These are phyloP conservation scores for Pantherophis vulpinus DNA, from an alignment of 2,797 vertebrate species.

Conservation along the genomic window DNA sequence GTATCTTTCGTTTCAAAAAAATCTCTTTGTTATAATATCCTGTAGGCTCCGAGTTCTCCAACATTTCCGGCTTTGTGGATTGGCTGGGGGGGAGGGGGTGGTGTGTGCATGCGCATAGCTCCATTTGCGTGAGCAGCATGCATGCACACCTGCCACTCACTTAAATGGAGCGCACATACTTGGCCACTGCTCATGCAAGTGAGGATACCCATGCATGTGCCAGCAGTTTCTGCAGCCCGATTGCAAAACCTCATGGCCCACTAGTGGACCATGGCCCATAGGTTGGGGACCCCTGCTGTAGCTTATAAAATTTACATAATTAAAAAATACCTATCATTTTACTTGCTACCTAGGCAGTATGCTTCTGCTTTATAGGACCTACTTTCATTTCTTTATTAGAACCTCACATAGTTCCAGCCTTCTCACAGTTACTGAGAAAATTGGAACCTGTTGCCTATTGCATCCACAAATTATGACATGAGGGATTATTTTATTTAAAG, in stretches of 20 bases:
- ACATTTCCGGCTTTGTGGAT: not conserved
- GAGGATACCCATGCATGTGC: not conserved
- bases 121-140: too few relatives aligned
- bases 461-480: not conserved
- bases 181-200: too few relatives aligned
- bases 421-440: not conserved
- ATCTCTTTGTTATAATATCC: not conserved
- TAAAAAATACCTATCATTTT: not conserved
- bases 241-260: not conserved
- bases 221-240: not conserved
- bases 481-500: not conserved
- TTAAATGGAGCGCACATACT: not conserved
- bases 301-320: not conserved
- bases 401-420: not conserved
- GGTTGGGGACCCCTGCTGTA: not conserved
- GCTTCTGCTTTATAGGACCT: not conserved
- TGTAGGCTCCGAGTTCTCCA: not conserved
- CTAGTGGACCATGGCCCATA: not conserved
- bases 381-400: not conserved
- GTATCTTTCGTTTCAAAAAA: not conserved
- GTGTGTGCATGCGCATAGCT: not conserved
- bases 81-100: fast-evolving
- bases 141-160: not conserved
- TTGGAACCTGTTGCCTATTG: not conserved
- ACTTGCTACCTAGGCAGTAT: not conserved